Conservation (phyloP, 2,113 vertebrate species). For the Ailurus styani region DNA sequence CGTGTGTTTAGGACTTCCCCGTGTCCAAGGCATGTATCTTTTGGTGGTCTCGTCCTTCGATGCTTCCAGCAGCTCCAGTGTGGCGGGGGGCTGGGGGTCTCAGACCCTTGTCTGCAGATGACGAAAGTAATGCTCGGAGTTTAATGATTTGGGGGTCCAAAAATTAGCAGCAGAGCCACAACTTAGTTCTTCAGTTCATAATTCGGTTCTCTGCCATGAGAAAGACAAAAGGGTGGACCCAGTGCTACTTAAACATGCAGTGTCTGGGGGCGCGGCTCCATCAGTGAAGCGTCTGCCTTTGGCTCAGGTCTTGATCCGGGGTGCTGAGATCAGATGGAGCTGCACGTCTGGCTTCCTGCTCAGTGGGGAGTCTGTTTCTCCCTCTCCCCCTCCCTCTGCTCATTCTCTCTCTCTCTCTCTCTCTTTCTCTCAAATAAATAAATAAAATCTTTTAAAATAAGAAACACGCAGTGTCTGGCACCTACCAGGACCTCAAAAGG, state of each 20-base stretch:
- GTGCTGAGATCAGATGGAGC: not conserved
- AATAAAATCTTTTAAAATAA: not conserved
- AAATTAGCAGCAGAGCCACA: not conserved
- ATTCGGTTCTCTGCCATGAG: not conserved
- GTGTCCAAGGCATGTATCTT: not conserved
- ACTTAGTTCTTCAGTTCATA: not conserved
- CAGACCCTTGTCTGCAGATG: not conserved
- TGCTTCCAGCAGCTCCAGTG: not conserved
- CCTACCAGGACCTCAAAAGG: not conserved
- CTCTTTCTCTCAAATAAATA: not conserved
- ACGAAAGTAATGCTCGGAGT: slow-evolving; percentile 27
- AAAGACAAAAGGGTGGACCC: not conserved
- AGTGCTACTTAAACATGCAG: not conserved
- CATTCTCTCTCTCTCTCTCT: not conserved
- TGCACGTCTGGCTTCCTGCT: not conserved
- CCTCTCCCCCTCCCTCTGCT: not conserved
- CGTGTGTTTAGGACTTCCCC: not conserved
- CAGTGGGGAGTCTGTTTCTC: not conserved
- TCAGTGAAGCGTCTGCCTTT: not conserved
- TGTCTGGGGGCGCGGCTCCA: not conserved
- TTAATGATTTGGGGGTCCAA: not conserved
- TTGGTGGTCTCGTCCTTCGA: not conserved
- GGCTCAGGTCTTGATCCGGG: not conserved
- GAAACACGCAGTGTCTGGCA: not conserved
- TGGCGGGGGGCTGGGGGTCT: not conserved